Percentiles rank a stretch among this genome's conserved stretches.
phyloP scores from a whole-genome alignment of 2,113 vertebrate genomes.

The Osmerus mordax region DNA sequence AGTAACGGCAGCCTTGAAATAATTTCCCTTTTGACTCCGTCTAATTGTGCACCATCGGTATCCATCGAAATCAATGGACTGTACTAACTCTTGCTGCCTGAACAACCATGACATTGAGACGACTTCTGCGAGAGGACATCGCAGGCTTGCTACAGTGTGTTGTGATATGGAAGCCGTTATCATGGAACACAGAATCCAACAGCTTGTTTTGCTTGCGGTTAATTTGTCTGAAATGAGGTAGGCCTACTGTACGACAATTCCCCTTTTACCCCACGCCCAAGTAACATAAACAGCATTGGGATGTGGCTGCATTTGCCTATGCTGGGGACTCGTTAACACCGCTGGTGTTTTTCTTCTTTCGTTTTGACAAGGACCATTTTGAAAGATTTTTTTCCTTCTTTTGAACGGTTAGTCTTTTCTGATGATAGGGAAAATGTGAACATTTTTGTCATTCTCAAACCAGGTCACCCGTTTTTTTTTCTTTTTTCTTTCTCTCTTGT shows the following conservation, averaged over 20 bases:
- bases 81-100: not conserved
- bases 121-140: constrained; percentile 15
- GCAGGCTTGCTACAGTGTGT: not conserved
- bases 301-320: no score
- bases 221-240: constrained; percentile 31
- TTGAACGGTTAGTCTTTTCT: no score
- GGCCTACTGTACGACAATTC: no score
- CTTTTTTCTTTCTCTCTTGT: not conserved
- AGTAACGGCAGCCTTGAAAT: not conserved
- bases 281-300: no score
- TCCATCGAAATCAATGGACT: constrained; percentile 9
- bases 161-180: constrained; percentile 8
- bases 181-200: not conserved
- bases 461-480: constrained; percentile 1
- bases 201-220: constrained; percentile 20
- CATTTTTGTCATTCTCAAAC: not conserved
- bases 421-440: not conserved
- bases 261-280: not conserved
- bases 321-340: no score
- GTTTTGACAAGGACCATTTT: no score
- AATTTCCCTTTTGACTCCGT: not conserved
- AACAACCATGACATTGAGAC: constrained; percentile 25
- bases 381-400: no score
- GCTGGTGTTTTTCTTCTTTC: no score
- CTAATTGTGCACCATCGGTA: constrained; percentile 25